Evolutionary conservation across 2,797 vertebrate genomes (phyloP).

Genomic region (Periparus ater): DNA sequence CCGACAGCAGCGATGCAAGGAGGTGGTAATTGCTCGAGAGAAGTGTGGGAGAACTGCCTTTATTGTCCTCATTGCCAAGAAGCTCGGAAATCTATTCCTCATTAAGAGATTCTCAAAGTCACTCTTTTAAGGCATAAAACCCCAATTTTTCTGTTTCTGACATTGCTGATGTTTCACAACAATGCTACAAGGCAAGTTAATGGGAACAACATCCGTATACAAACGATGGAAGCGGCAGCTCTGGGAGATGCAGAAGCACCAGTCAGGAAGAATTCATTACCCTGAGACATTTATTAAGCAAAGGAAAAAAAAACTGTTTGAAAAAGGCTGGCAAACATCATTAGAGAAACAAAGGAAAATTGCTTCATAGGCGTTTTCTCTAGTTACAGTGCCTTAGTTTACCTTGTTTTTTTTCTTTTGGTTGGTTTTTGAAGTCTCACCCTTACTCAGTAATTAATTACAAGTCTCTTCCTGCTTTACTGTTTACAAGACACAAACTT

Average conservation of each 20-base stretch:
- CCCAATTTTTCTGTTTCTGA: background rate
- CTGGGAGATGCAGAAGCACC: conserved; percentile 20
- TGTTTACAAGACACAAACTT: background rate
- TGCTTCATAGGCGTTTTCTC: background rate
- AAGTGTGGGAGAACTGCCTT: conserved; percentile 3
- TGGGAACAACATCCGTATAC: conserved; percentile 73
- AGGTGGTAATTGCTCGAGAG: background rate
- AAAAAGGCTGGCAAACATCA: conserved; percentile 42
- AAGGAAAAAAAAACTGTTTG: conserved; percentile 9
- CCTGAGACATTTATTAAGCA: conserved; percentile 34
- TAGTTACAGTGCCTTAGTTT: background rate
- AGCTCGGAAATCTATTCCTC: background rate
- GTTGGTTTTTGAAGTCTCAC: background rate
- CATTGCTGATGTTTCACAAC: conserved; percentile 69
- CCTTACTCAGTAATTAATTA: background rate
- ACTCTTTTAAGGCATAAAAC: conserved; percentile 24
- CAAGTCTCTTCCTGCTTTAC: background rate
- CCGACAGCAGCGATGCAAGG: background rate
- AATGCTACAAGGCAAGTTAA: conserved; percentile 58
- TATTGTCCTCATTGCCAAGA: background rate
- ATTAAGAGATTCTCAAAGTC: background rate
- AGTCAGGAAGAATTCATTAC: conserved; percentile 50
- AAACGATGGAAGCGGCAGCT: conserved; percentile 68
- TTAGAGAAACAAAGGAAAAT: conserved; percentile 48
- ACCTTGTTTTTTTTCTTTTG: background rate